Percentiles rank a stretch among this genome's conserved stretches.
phyloP scores from a whole-genome alignment of 2,888 invertebrate genomes.

The Leptinotarsa rubiginosa region DNA sequence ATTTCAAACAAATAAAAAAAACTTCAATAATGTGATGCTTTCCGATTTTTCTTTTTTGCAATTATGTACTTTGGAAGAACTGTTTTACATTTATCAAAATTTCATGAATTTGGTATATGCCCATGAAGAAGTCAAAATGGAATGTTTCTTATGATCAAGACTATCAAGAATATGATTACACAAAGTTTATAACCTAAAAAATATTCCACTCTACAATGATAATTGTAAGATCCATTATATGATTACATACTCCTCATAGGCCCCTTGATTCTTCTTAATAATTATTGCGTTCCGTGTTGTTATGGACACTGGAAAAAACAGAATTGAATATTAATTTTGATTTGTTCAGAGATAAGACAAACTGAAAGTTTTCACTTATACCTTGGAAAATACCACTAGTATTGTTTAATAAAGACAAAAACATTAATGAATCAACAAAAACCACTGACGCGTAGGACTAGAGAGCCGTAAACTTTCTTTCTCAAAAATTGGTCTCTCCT shows the following conservation, averaged over 20 bases:
- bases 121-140: constrained; percentile 46
- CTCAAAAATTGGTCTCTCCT: no score
- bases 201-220: constrained; percentile 28
- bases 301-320: constrained; percentile 72
- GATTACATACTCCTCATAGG: constrained; percentile 34
- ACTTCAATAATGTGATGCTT: constrained; percentile 18
- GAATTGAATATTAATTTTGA: no score
- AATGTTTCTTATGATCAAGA: constrained; percentile 45
- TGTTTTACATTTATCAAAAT: neutral
- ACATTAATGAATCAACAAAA: no score
- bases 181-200: constrained; percentile 32
- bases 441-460: no score
- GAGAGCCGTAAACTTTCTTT: no score
- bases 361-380: no score
- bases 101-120: constrained; percentile 39
- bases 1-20: constrained; percentile 9
- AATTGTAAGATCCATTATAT: constrained; percentile 13
- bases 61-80: constrained; percentile 10
- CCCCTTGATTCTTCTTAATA: constrained; percentile 64
- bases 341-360: no score
- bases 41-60: no score
- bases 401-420: no score
- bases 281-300: constrained; percentile 73
- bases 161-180: constrained; percentile 34
- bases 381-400: no score